Base-by-base conservation (phyloP, 2,888 invertebrate genomes). In the Eupithecia centaureata region DNA sequence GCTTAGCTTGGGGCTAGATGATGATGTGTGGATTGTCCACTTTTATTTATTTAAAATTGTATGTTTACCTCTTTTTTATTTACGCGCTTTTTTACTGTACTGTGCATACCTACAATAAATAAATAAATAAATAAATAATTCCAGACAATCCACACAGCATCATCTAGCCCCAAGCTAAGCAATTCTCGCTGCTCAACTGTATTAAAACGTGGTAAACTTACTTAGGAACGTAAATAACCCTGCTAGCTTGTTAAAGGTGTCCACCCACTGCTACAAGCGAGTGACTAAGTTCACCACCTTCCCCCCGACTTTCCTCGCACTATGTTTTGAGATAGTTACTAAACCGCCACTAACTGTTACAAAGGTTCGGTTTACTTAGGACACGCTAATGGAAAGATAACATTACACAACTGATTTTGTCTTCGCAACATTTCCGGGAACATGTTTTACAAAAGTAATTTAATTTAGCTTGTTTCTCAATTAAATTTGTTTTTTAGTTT, bases 331-430 rank as follows among this genome's bases (percentile, higher is more conserved):
- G 65, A 73, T 77, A 80, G 77, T 81, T 77, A 78, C 73, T 70
- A 76, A 78, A 78, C 76, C 75, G 73, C 74, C 75, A 73, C 65
- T 71, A 73, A 72, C 72, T 71, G 72, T 64, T 69, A 69, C 75
- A 71, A 73, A 70, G 75, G 73, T 72, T 77, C 63, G 73, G 85
- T 86, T 88, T 86, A 77, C 79, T 87, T 86, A 88, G 87, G 87
- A 81, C 82, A 72, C 67, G 79, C 75, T 85, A 87, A 88, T 88
- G 85, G 83, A 86, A 88, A 79, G 86, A 87, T 82, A 88, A 87
- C 83, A 86, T 70, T 68, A 70, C 66, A 61, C 65, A 67, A 75
- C 69, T 68, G 75, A 77, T 75, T 74, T 72, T 73, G 76, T 78
- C 76, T 74, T 73, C 72, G 69, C 67, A 71, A 77, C 74, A 74